Evolutionary conservation across 2,113 vertebrate genomes (phyloP).

Genomic region (Mesembrinibis cayennensis): DNA sequence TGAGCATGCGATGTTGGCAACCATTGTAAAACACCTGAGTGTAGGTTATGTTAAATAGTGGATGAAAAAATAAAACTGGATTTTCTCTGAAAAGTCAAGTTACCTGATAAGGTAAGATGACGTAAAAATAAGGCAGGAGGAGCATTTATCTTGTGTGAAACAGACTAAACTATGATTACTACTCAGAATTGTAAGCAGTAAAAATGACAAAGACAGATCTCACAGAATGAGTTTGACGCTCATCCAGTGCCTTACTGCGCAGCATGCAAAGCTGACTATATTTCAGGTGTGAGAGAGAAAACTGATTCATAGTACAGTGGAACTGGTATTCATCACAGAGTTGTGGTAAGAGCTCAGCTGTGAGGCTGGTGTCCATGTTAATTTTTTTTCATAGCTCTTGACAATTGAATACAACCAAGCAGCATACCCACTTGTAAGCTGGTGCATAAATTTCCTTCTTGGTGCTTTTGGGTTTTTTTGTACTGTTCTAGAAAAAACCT

Average conservation of each 20-base stretch:
- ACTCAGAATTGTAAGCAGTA: background rate
- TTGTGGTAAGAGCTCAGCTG: background rate
- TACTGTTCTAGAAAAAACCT: background rate
- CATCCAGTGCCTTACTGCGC: background rate
- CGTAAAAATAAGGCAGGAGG: background rate
- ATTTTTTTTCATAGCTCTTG: background rate
- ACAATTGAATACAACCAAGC: background rate
- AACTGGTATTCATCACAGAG: background rate
- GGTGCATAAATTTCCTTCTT: background rate
- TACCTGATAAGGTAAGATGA: background rate
- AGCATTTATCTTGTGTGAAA: background rate
- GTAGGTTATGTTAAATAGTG: background rate
- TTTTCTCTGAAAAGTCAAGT: background rate
- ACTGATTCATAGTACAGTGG: background rate
- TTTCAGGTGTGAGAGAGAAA: background rate
- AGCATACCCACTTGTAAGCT: background rate
- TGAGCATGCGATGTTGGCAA: background rate
- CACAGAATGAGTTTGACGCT: background rate
- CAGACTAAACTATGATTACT: background rate
- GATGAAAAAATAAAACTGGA: background rate
- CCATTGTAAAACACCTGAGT: background rate
- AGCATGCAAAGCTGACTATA: background rate
- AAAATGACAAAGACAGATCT: background rate
- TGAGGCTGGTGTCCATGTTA: background rate
- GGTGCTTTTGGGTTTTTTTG: background rate